Evolutionary conservation across 2,888 invertebrate genomes (phyloP).

Genomic region (Acheta domesticus): DNA sequence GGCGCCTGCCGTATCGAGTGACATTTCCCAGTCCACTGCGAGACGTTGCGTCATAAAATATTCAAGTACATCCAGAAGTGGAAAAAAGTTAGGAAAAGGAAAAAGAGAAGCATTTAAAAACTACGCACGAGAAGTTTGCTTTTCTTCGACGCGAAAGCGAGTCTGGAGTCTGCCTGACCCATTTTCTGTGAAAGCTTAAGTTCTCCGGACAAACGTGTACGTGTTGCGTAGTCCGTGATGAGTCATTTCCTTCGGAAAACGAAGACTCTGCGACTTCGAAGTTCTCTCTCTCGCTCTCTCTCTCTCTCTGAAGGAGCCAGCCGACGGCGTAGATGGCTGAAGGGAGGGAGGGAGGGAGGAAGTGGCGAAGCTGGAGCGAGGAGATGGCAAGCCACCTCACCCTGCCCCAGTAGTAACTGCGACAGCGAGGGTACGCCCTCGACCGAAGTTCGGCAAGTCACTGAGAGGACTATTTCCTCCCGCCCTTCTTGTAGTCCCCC

Average conservation of each 20-base stretch:
- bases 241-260: conserved; percentile 18
- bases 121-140: not conserved
- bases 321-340: too few species aligned
- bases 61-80: conserved; percentile 4
- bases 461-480: too few species aligned
- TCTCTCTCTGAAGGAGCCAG: too few species aligned
- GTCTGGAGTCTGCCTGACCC: not conserved
- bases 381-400: too few species aligned
- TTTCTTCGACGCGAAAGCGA: not conserved
- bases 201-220: conserved; percentile 1
- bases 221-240: not conserved
- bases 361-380: too few species aligned
- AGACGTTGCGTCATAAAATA: not conserved
- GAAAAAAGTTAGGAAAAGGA: not conserved
- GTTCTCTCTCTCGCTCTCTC: too few species aligned
- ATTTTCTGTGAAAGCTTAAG: not conserved
- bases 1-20: not conserved
- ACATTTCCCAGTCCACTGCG: not conserved
- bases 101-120: conserved; percentile 5
- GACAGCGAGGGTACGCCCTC: too few species aligned
- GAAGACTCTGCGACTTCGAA: not conserved
- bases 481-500: too few species aligned
- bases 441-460: too few species aligned
- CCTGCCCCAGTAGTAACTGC: too few species aligned
- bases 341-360: too few species aligned